Evolutionary conservation across 2,888 invertebrate species (phyloP).

Genomic region (Ceraclea dissimilis): DNA sequence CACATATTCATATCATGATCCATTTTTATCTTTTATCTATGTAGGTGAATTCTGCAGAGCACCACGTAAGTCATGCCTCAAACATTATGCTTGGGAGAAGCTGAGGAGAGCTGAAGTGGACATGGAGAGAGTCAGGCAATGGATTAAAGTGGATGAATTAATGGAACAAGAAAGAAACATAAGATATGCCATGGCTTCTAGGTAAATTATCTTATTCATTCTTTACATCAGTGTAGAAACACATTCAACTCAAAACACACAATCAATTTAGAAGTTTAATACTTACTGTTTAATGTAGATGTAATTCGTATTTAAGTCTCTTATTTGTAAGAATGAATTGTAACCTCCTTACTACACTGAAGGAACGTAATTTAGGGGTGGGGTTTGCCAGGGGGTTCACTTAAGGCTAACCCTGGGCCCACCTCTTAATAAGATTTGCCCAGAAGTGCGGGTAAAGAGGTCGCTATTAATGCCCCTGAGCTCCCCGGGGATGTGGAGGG

Average conservation of each 20-base stretch:
- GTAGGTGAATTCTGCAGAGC: slow-evolving; percentile 76
- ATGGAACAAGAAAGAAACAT: slow-evolving; percentile 90
- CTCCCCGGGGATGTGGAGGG: no score
- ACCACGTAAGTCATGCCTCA: slow-evolving; percentile 83
- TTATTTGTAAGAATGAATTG: no score
- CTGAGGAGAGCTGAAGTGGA: slow-evolving; percentile 89
- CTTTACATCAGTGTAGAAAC: not conserved
- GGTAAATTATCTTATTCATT: slow-evolving; percentile 32
- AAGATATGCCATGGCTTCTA: slow-evolving; percentile 56
- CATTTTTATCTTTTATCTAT: no score
- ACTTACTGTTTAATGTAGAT: not conserved
- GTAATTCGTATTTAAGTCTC: no score
- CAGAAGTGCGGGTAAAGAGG: no score
- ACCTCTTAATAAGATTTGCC: no score
- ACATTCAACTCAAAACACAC: not conserved
- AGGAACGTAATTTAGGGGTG: no score
- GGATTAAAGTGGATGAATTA: slow-evolving; percentile 89
- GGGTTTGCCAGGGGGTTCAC: no score
- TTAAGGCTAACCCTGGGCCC: no score
- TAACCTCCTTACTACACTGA: no score
- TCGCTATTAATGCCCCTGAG: no score
- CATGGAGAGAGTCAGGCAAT: slow-evolving; percentile 85
- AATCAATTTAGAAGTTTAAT: not conserved
- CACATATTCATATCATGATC: no score
- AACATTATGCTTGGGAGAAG: slow-evolving; percentile 95